Conservation (phyloP, 2,113 vertebrate genomes). For the Leucopsar rothschildi region DNA sequence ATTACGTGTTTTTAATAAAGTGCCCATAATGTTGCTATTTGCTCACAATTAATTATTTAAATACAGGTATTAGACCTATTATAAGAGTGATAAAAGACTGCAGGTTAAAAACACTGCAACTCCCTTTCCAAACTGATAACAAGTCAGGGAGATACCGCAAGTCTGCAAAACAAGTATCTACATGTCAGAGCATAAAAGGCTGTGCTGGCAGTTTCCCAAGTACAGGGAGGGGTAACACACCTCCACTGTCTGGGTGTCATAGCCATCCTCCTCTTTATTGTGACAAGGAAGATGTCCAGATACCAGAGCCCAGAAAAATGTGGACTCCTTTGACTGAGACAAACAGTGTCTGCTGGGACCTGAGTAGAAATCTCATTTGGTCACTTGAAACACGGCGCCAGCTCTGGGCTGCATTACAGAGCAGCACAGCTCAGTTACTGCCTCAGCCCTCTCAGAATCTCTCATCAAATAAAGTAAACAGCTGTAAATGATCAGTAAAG, state of each 20-base stretch:
- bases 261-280: background rate
- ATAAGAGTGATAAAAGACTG: background rate
- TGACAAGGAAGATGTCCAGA: background rate
- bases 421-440: background rate
- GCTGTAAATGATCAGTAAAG: conserved; percentile 36
- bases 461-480: conserved; percentile 8
- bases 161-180: background rate
- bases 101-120: background rate
- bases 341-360: background rate
- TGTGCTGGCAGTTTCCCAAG: background rate
- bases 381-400: background rate
- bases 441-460: background rate
- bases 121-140: background rate
- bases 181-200: background rate
- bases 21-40: background rate
- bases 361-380: background rate
- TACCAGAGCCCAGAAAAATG: background rate
- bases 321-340: background rate
- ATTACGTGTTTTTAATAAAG: background rate
- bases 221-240: background rate
- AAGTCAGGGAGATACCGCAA: background rate
- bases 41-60: background rate
- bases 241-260: background rate
- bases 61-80: background rate
- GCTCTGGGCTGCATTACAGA: conserved; percentile 16